A percentile compares a stretch with the other conserved stretches of the same genome.
phyloP scores from a whole-genome alignment of 2,797 vertebrate species.

The Sebastolobus alascanus region DNA sequence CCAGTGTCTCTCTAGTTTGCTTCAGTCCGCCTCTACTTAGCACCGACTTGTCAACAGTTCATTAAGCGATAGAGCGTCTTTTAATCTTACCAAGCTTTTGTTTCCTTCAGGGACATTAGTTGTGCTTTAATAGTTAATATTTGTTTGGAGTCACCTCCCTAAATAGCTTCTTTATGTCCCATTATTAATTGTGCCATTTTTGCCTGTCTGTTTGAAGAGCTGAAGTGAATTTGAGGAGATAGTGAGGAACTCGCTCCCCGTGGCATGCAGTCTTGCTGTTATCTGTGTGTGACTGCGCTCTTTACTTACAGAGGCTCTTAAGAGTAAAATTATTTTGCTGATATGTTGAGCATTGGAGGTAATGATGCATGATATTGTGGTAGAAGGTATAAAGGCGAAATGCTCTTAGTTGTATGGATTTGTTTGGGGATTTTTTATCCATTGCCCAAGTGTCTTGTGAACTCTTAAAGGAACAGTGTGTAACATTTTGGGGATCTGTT shows the following conservation, averaged over 20 bases:
- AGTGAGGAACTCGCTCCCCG: not conserved
- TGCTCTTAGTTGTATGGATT: not conserved
- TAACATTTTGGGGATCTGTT: too few relatives aligned
- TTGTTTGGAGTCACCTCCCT: not conserved
- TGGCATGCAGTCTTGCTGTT: not conserved
- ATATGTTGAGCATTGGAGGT: not conserved
- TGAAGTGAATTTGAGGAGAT: not conserved
- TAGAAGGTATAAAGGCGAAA: not conserved
- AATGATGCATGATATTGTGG: slow-evolving; percentile 3
- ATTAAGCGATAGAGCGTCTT: slow-evolving; percentile 7
- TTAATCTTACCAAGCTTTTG: not conserved
- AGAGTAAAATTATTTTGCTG: not conserved
- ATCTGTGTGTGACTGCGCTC: not conserved
- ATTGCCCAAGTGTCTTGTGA: not conserved
- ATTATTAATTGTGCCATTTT: not conserved
- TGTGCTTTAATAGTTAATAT: not conserved
- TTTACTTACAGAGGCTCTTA: not conserved
- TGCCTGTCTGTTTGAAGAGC: slow-evolving; percentile 1
- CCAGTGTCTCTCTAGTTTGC: not conserved
- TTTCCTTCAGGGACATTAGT: not conserved
- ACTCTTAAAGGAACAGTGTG: not conserved
- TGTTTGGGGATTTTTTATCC: not conserved
- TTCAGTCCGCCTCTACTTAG: not conserved
- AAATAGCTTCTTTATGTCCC: not conserved
- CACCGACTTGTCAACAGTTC: slow-evolving; percentile 2